phyloP scores from a whole-genome alignment of 2,113 vertebrate species.

The Microcebus griseorufus region DNA sequence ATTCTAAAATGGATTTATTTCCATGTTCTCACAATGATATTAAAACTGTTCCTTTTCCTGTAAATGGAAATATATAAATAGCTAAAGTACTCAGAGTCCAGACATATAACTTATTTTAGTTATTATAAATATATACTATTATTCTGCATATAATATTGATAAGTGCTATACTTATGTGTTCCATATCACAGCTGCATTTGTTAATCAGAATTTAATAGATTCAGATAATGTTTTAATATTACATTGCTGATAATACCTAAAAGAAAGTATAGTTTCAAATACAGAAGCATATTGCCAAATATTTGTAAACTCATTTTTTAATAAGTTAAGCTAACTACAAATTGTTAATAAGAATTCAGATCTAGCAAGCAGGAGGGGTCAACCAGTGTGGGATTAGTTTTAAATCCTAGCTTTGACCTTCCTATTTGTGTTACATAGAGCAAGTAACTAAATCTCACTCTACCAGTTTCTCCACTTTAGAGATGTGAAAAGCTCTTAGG shows the following conservation, averaged over 20 bases:
- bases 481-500: not conserved
- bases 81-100: not conserved
- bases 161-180: not conserved
- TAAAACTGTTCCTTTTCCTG: conserved; percentile 25
- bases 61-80: conserved; percentile 47
- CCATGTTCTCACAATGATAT: not conserved
- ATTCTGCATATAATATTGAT: not conserved
- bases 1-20: conserved; percentile 38
- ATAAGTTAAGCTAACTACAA: not conserved
- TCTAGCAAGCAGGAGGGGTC: not conserved
- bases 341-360: not conserved
- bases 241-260: not conserved
- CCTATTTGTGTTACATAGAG: not conserved
- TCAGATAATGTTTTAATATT: not conserved
- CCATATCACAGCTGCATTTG: not conserved
- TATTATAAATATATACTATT: not conserved
- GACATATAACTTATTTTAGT: conserved; percentile 20
- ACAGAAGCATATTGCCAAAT: not conserved
- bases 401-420: not conserved
- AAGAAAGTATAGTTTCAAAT: not conserved
- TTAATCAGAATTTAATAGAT: conserved; percentile 29
- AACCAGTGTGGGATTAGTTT: not conserved
- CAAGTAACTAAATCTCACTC: not conserved
- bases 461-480: not conserved
- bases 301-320: conserved; percentile 4